These are phyloP conservation scores for Rhea pennata DNA, from an alignment of 2,113 vertebrate genomes.

Conservation along the genomic window DNA sequence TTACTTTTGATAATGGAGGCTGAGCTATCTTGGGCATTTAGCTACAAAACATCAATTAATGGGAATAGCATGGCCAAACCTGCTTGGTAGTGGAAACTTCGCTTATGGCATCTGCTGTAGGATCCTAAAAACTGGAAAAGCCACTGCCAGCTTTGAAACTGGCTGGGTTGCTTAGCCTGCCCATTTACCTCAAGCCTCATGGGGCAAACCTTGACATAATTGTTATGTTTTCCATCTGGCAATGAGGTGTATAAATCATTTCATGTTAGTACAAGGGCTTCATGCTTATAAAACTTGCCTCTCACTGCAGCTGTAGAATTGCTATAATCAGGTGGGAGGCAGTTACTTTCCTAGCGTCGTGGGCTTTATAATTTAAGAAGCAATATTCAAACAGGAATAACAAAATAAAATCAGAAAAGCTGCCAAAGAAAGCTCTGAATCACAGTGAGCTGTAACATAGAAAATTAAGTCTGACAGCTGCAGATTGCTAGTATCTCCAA, in stretches of 20 bases:
- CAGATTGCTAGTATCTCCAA: not conserved
- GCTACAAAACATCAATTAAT: not conserved
- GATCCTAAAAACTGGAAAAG: conserved; percentile 21
- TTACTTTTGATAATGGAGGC: not conserved
- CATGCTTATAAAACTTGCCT: not conserved
- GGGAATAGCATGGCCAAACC: not conserved
- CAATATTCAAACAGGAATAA: not conserved
- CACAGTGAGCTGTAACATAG: not conserved
- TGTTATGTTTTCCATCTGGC: conserved; percentile 10
- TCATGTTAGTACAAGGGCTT: not conserved
- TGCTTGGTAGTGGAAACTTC: not conserved
- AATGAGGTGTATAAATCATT: conserved; percentile 10
- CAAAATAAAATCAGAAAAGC: not conserved
- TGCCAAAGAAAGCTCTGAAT: not conserved
- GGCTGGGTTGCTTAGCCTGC: not conserved
- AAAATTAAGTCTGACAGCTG: not conserved
- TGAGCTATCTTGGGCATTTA: not conserved
- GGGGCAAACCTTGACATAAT: conserved; percentile 24
- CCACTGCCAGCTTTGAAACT: not conserved
- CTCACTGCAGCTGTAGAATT: not conserved
- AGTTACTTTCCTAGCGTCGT: not conserved
- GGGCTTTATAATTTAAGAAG: not conserved
- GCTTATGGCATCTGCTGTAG: not conserved
- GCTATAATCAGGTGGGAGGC: not conserved
- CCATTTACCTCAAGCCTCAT: not conserved